Evolutionary conservation across 92 coral and sea anemone genomes (phyloP).

Genomic region (Blastomussa wellsi): DNA sequence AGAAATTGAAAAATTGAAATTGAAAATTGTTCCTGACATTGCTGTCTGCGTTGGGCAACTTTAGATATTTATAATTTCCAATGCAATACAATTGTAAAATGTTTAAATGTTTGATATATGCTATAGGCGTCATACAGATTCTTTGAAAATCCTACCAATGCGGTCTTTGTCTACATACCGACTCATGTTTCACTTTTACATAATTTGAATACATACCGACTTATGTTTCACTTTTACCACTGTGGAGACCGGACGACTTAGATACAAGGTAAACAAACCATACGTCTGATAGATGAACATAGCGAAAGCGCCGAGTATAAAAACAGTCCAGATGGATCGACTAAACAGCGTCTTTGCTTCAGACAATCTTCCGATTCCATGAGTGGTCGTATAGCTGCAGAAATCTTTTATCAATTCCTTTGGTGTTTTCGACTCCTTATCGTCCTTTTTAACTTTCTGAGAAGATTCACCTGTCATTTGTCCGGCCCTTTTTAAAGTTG

Average conservation of each 20-base stretch:
- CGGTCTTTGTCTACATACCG: not conserved
- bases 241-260: slow-evolving; percentile 51
- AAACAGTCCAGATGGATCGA: slow-evolving; percentile 42
- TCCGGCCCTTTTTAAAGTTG: too few species aligned
- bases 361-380: slow-evolving; percentile 60
- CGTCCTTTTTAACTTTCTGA: not conserved
- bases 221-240: slow-evolving; percentile 32
- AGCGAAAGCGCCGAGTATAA: slow-evolving; percentile 41
- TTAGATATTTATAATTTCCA: not conserved
- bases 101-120: not conserved
- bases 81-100: not conserved
- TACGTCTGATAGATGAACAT: slow-evolving; percentile 35
- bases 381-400: slow-evolving; percentile 56
- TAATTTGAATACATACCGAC: slow-evolving; percentile 20
- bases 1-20: not conserved
- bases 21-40: too few species aligned
- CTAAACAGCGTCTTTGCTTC: slow-evolving; percentile 37
- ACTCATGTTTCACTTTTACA: not conserved
- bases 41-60: not conserved
- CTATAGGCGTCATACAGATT: not conserved
- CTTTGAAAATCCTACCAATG: not conserved
- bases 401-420: slow-evolving; percentile 43
- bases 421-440: not conserved
- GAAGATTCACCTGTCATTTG: slow-evolving; percentile 20
- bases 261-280: slow-evolving; percentile 28